Evolutionary conservation across 1,140 invertebrate species (phyloP).

Genomic region (Sminthurinus signatus): DNA sequence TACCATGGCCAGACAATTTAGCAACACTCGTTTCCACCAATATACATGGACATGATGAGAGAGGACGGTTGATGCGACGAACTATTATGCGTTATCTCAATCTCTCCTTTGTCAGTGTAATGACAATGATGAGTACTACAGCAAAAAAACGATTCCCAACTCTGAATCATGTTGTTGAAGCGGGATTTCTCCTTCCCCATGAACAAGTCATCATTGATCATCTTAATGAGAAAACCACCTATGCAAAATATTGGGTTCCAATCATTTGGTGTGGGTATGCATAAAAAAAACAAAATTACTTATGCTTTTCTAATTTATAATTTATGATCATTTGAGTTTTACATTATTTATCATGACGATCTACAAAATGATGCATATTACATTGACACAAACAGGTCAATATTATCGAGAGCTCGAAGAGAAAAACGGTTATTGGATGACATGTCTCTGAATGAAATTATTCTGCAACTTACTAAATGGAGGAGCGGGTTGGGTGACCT

Average conservation of each 20-base stretch:
- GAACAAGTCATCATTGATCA: conserved; percentile 52
- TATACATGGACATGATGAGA: conserved; percentile 43
- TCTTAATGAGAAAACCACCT: conserved; percentile 49
- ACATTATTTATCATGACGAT: no score
- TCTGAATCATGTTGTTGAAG: conserved; percentile 49
- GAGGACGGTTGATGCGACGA: conserved; percentile 48
- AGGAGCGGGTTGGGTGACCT: conserved; percentile 1
- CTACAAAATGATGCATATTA: no score
- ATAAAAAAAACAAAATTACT: no score
- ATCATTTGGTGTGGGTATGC: conserved; percentile 56
- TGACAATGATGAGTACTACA: conserved; percentile 49
- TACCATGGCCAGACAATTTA: conserved; percentile 12
- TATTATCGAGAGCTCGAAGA: not conserved
- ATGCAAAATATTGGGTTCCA: conserved; percentile 56
- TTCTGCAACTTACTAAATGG: not conserved
- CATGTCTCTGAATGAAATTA: conserved; percentile 11
- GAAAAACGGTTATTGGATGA: conserved; percentile 1
- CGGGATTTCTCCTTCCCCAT: conserved; percentile 51
- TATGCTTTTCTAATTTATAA: no score
- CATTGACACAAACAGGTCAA: no score
- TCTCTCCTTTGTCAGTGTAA: conserved; percentile 46
- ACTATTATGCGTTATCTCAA: conserved; percentile 55
- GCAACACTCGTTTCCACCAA: conserved; percentile 7
- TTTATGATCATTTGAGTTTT: no score
- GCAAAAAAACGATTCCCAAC: conserved; percentile 54